phyloP scores from a whole-genome alignment of 1,140 invertebrate genomes.

The Bombus turneri region DNA sequence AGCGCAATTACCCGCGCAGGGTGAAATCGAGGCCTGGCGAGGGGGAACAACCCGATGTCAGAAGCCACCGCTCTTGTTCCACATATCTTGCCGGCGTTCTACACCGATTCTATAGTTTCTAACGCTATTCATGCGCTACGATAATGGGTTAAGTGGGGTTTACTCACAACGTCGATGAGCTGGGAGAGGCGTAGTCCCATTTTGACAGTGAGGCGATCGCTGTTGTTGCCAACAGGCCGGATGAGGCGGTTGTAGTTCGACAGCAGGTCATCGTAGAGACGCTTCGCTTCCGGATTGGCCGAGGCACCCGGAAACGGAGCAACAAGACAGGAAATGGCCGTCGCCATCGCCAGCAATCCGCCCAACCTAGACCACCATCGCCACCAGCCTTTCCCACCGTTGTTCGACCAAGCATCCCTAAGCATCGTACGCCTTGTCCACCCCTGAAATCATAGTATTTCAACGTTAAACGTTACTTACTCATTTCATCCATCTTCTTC shows the following conservation, averaged over 20 bases:
- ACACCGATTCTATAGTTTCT: conserved; percentile 28
- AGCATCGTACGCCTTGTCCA: conserved; percentile 92
- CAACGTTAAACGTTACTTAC: background rate
- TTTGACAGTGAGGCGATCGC: conserved; percentile 97
- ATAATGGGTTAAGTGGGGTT: conserved; percentile 51
- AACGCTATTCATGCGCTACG: conserved; percentile 39
- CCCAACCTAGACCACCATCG: conserved; percentile 86
- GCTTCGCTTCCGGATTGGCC: conserved; percentile 95
- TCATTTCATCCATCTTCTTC: background rate
- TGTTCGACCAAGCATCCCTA: conserved; percentile 82
- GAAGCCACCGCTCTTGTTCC: conserved; percentile 33
- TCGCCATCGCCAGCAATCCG: conserved; percentile 84
- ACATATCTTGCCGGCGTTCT: conserved; percentile 25
- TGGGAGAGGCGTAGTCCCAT: conserved; percentile 98
- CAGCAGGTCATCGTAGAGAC: conserved; percentile 96
- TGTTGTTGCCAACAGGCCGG: conserved; percentile 97
- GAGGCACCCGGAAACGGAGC: conserved; percentile 77
- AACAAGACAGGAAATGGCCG: conserved; percentile 85
- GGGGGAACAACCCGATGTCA: background rate
- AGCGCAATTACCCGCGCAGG: background rate
- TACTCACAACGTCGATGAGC: conserved; percentile 98
- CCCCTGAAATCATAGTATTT: conserved; percentile 83
- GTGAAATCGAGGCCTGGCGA: conserved; percentile 3
- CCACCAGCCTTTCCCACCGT: conserved; percentile 84
- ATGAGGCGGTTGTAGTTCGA: conserved; percentile 99